A percentile compares a stretch with the other conserved stretches of the same genome.
Evolutionary conservation across 2,113 vertebrate species (phyloP).

Genomic region (Cryptoleucopteryx plumbea): DNA sequence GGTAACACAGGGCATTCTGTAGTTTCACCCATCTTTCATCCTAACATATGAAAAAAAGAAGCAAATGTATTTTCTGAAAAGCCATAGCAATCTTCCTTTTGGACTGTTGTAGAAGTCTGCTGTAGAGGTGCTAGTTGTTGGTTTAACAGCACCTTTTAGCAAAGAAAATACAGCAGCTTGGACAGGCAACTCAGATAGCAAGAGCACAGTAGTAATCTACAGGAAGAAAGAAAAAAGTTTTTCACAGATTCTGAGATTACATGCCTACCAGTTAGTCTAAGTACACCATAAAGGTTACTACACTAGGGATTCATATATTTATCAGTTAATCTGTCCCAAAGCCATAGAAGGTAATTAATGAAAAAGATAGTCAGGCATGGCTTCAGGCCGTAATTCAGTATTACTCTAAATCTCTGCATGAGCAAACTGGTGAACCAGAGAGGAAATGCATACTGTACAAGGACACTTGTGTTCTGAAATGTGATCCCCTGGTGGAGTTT

Average conservation of each 20-base stretch:
- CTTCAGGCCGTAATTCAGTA: constrained; percentile 63
- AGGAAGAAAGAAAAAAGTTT: not conserved
- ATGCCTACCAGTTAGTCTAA: constrained; percentile 7
- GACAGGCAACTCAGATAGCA: not conserved
- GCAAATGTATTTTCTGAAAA: not conserved
- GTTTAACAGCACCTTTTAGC: not conserved
- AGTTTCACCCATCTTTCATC: not conserved
- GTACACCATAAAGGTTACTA: constrained; percentile 16
- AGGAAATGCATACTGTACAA: constrained; percentile 55
- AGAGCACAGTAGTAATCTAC: not conserved
- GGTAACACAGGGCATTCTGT: not conserved
- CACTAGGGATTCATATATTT: constrained; percentile 26
- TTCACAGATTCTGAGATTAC: not conserved
- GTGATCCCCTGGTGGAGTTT: not conserved
- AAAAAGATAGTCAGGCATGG: constrained; percentile 53
- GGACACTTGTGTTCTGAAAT: constrained; percentile 57
- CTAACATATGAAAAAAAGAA: not conserved
- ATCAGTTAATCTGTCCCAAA: constrained; percentile 63
- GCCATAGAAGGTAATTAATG: constrained; percentile 60
- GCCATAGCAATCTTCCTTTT: not conserved
- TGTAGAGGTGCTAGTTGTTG: not conserved
- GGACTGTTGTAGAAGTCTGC: not conserved
- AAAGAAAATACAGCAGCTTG: not conserved
- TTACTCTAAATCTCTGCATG: constrained; percentile 50
- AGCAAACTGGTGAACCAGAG: constrained; percentile 47